phyloP scores from a whole-genome alignment of 2,888 invertebrate species.

The Standfussiana lucernea region DNA sequence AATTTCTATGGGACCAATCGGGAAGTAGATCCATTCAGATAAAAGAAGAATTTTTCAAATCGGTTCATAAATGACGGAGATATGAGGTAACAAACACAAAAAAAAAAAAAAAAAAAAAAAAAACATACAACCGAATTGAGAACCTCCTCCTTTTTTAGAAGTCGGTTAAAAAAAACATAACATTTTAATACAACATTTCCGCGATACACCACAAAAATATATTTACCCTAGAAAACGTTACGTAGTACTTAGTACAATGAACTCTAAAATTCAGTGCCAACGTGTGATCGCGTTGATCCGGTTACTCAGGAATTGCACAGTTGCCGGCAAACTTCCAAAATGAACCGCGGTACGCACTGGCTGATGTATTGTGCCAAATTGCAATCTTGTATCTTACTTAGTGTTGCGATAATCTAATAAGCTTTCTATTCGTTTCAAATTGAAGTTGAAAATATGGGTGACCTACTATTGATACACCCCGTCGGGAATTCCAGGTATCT shows the following conservation, averaged over 20 bases:
- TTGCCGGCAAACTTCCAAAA: constrained; percentile 68
- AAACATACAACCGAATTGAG: no score
- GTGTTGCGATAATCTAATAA: constrained; percentile 19
- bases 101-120: no score
- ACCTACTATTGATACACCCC: neutral
- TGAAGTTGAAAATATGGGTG: neutral
- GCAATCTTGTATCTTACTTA: constrained; percentile 51
- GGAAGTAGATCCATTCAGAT: no score
- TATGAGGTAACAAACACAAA: no score
- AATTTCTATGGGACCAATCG: no score
- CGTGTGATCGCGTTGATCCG: constrained; percentile 72
- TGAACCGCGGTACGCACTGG: constrained; percentile 53
- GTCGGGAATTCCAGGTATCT: neutral
- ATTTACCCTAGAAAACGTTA: constrained; percentile 54
- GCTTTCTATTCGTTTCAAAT: constrained; percentile 7
- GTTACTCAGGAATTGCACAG: constrained; percentile 61
- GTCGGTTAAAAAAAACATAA: no score
- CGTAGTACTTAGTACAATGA: constrained; percentile 67
- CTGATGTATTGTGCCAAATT: constrained; percentile 62
- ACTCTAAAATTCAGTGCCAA: constrained; percentile 70
- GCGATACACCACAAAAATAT: constrained; percentile 34
- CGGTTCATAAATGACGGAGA: no score
- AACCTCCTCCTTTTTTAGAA: no score
- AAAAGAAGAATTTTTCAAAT: no score
- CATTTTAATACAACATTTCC: constrained; percentile 37